Conservation (phyloP, 2,113 vertebrate species). For the Capreolus pygargus region DNA sequence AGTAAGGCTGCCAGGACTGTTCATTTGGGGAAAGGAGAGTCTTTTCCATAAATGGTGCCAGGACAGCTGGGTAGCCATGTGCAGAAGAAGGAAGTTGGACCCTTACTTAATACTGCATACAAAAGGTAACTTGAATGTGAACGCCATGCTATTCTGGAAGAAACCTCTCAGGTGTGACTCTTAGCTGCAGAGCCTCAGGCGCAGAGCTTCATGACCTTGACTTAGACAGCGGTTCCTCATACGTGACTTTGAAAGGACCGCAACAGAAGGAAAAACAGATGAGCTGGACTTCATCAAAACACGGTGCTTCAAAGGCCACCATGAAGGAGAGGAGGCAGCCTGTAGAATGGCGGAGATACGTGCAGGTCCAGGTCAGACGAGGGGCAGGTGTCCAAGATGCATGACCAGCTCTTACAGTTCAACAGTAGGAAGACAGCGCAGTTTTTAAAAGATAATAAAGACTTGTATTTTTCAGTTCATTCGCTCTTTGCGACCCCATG, state of each 20-base stretch:
- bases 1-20: neutral
- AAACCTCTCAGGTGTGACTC: neutral
- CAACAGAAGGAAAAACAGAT: neutral
- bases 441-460: neutral
- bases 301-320: neutral
- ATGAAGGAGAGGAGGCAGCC: neutral
- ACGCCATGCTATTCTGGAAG: neutral
- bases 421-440: neutral
- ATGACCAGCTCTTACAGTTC: neutral
- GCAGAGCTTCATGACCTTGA: neutral
- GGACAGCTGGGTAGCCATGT: neutral
- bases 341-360: fast-evolving
- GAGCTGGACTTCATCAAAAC: neutral
- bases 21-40: too few species aligned
- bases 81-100: neutral
- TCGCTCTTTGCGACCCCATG: too few species aligned
- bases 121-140: neutral
- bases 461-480: too few species aligned
- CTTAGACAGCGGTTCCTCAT: neutral
- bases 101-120: neutral
- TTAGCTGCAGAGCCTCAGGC: neutral
- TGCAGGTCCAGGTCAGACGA: neutral
- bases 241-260: neutral
- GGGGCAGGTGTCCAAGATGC: neutral
- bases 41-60: neutral